Evolutionary conservation across 35 echinoderm and acorn worm species (phyloP).

Genomic region (Strongylocentrotus purpuratus): DNA sequence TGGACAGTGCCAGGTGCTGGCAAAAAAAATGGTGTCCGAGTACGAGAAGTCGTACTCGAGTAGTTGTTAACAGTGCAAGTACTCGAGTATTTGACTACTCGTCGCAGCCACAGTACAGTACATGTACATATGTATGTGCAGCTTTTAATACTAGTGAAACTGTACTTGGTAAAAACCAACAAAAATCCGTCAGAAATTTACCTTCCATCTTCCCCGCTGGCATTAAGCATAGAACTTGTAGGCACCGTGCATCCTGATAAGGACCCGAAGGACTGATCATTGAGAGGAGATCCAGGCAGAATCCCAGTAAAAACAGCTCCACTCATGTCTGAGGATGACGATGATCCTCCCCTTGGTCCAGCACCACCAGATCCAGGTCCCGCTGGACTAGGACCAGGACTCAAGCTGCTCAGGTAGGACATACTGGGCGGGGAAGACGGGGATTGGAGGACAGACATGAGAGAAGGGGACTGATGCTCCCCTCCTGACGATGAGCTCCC

Average conservation of each 20-base stretch:
- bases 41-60: no score
- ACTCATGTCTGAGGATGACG: not conserved
- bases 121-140: no score
- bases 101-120: no score
- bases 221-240: not conserved
- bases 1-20: no score
- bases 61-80: no score
- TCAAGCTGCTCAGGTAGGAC: not conserved
- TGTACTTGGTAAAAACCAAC: no score
- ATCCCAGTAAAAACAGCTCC: not conserved
- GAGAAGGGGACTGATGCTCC: not conserved
- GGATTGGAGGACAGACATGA: not conserved
- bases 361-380: not conserved
- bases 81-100: no score
- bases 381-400: not conserved
- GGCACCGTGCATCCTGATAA: not conserved
- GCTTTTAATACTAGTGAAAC: no score
- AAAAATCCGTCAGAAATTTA: no score
- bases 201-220: constrained; percentile 22
- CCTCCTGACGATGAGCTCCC: constrained; percentile 27
- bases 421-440: not conserved
- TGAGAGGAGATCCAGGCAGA: not conserved
- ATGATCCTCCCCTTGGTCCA: not conserved
- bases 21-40: no score
- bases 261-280: not conserved